Evolutionary conservation across 2,113 vertebrate genomes (phyloP), one percentile per base, ranked within the genome.

Genomic region (Phylloscopus whistleri): DNA sequence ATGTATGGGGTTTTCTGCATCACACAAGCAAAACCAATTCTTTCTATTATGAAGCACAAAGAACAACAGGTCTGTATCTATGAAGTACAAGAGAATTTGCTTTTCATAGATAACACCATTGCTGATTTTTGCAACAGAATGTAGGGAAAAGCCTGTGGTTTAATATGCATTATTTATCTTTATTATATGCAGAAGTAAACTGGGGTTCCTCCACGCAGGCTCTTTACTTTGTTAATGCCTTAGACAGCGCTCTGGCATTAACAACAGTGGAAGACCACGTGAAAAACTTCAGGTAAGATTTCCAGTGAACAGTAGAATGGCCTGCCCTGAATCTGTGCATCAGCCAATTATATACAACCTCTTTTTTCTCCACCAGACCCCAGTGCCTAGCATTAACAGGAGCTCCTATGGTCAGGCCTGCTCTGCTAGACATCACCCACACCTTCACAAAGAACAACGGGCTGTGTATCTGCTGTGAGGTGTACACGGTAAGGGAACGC

Each of bases 161-260:
- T 94, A 90, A 96, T 43, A 43, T 14, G 26, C 14, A 68, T 81
- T 94, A 35, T 90, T 88, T 93, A 53, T 94, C 84, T 95, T 90
- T 92, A 17, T 94, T n/a, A 11, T 46, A 85, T 35, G 62, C 97
- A 99, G 99, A 99, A 79, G 99, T 99, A 64, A 99, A 99, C 78
- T 99, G 99, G 99, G 99, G 99, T 14, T 99, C 99, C 15, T 99
- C 99, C 39, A 99, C 98, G 0, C 99, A 99, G 94, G 99, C 99
- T 8, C 98, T 99, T 92, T 99, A 98, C 20, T 99, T 99, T 20
- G 93, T 99, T 80, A 99, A 98, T 6, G 98, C 99, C 10, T 97
- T 99, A 95, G 98, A 98, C 96, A 99, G 98, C 0, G 98, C 99
- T 52, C 97, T 99, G 93, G 98, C 98, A 63, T 96, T 99, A 90